Evolutionary conservation across 2,797 vertebrate genomes (phyloP).

Genomic region (Arctocebus calabarensis): DNA sequence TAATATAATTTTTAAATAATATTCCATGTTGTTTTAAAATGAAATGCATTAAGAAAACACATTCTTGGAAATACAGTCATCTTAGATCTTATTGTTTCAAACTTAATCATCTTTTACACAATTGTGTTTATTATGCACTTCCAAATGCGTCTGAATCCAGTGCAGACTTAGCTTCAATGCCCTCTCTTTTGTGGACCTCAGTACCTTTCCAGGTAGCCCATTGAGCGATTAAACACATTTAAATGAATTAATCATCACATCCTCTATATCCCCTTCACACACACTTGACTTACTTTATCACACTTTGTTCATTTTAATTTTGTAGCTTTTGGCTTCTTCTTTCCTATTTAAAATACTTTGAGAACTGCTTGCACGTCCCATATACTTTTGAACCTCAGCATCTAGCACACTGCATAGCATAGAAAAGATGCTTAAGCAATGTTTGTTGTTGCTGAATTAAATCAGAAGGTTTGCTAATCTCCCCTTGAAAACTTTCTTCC

Average conservation of each 20-base stretch:
- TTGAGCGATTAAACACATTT: not conserved
- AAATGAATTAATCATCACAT: not conserved
- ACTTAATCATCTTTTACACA: not conserved
- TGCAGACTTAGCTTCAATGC: not conserved
- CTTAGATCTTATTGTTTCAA: not conserved
- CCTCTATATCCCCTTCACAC: not conserved
- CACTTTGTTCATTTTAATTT: conserved; percentile 11
- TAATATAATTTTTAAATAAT: no score
- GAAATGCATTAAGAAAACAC: not conserved
- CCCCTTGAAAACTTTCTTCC: not conserved
- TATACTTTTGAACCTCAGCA: not conserved
- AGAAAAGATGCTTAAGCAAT: not conserved
- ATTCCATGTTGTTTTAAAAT: not conserved
- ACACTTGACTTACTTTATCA: not conserved
- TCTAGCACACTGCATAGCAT: not conserved
- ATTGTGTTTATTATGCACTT: not conserved
- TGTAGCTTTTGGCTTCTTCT: not conserved
- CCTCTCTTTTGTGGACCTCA: not conserved
- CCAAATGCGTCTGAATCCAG: not conserved
- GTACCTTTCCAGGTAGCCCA: not conserved
- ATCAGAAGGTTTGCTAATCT: not conserved
- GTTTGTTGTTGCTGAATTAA: not conserved
- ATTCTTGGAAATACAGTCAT: not conserved
- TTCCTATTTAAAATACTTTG: not conserved
- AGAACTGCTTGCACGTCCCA: not conserved